phyloP scores from a whole-genome alignment of 1,140 invertebrate species.

The Dendrolimus punctatus region DNA sequence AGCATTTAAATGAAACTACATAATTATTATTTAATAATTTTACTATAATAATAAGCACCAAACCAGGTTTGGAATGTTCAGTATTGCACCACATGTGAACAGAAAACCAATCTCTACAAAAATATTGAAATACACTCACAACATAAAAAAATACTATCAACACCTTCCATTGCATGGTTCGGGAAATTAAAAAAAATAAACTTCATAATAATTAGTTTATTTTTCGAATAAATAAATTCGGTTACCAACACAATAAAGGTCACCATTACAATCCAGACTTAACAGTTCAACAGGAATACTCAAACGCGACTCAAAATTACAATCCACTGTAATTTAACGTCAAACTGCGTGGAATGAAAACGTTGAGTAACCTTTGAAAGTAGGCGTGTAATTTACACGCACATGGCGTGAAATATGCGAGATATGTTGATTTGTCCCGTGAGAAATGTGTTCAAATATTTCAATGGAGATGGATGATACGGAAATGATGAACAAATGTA shows the following conservation, averaged over 20 bases:
- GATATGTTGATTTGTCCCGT: too few relatives aligned
- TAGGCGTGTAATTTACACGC: too few relatives aligned
- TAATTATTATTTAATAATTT: slow-evolving; percentile 53
- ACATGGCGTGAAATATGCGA: too few relatives aligned
- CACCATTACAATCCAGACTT: slow-evolving; percentile 53
- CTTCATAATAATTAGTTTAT: slow-evolving; percentile 21
- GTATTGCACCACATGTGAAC: slow-evolving; percentile 66
- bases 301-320: slow-evolving; percentile 15
- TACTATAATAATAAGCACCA: slow-evolving; percentile 69
- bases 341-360: too few relatives aligned
- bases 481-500: too few relatives aligned
- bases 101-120: slow-evolving; percentile 39
- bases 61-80: slow-evolving; percentile 70
- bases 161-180: slow-evolving; percentile 5
- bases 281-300: neutral
- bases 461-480: too few relatives aligned
- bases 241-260: slow-evolving; percentile 55
- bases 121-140: slow-evolving; percentile 29
- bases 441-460: too few relatives aligned
- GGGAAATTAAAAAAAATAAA: slow-evolving; percentile 17
- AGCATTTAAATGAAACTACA: slow-evolving; percentile 58
- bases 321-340: neutral
- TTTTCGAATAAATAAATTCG: slow-evolving; percentile 43
- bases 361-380: too few relatives aligned
- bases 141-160: slow-evolving; percentile 30